phyloP scores from a whole-genome alignment of 2,797 vertebrate species.

The Aselliscus stoliczkanus region DNA sequence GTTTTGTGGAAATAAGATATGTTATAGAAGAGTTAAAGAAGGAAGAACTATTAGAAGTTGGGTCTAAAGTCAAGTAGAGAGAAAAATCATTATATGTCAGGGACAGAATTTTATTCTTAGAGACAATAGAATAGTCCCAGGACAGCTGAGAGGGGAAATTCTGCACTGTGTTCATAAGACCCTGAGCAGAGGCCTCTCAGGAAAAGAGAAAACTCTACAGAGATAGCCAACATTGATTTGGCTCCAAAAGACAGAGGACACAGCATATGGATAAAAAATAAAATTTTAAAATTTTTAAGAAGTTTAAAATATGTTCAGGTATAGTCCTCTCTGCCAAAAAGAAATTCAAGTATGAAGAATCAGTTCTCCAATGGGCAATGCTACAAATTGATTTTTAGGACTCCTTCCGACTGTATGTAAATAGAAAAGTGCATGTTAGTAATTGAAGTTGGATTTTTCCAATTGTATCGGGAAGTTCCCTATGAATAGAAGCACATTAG shows the following conservation, averaged over 20 bases:
- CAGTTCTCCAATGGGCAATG: conserved; percentile 47
- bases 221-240: conserved; percentile 40
- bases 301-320: conserved; percentile 51
- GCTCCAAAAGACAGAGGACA: conserved; percentile 55
- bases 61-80: background rate
- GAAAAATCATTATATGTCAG: conserved; percentile 60
- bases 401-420: conserved; percentile 47
- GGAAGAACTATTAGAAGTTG: background rate
- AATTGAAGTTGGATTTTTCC: conserved; percentile 53
- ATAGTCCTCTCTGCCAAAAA: conserved; percentile 52
- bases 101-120: conserved; percentile 53
- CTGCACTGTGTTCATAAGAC: conserved; percentile 38
- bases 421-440: conserved; percentile 52
- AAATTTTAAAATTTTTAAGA: background rate
- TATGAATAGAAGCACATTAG: conserved; percentile 29
- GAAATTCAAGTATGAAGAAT: conserved; percentile 60
- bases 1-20: background rate
- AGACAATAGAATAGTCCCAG: conserved; percentile 4
- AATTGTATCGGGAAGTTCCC: conserved; percentile 30
- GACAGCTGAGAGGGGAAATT: conserved; percentile 33
- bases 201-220: conserved; percentile 60
- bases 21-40: background rate
- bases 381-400: conserved; percentile 69
- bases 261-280: background rate
- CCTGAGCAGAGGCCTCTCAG: background rate